phyloP scores from a whole-genome alignment of 2,113 vertebrate genomes.

The Pardalotus punctatus region DNA sequence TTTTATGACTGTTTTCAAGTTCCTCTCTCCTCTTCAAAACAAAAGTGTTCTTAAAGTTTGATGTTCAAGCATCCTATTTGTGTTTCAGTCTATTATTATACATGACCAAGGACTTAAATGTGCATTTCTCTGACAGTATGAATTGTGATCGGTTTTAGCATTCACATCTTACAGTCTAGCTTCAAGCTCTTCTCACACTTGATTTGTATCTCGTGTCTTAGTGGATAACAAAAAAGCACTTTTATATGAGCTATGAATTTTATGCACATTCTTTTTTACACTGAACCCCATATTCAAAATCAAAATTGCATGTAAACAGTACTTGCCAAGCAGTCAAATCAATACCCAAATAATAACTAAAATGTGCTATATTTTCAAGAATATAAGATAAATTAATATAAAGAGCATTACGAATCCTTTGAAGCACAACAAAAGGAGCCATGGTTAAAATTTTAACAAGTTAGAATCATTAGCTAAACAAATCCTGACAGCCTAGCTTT shows the following conservation, averaged over 20 bases:
- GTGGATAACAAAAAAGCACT: neutral
- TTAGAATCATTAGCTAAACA: slow-evolving; percentile 74
- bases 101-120: neutral
- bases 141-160: slow-evolving; percentile 19
- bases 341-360: slow-evolving; percentile 12
- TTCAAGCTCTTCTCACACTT: slow-evolving; percentile 43
- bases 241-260: neutral
- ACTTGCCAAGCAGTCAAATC: neutral
- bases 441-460: slow-evolving; percentile 75
- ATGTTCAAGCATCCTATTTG: neutral
- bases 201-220: neutral
- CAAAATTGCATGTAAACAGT: neutral
- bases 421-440: slow-evolving; percentile 66
- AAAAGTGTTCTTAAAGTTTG: neutral
- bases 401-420: slow-evolving; percentile 55
- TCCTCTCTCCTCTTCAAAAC: neutral
- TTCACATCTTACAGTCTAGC: slow-evolving; percentile 4
- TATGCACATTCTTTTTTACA: neutral
- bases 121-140: neutral
- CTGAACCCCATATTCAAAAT: neutral
- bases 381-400: slow-evolving; percentile 61
- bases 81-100: slow-evolving; percentile 17
- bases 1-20: neutral
- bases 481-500: slow-evolving; percentile 66
- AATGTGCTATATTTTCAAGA: neutral